Evolutionary conservation across 1,140 invertebrate genomes (phyloP), one percentile per base, ranked within the genome.

Genomic region (Diploscapter pachys): DNA sequence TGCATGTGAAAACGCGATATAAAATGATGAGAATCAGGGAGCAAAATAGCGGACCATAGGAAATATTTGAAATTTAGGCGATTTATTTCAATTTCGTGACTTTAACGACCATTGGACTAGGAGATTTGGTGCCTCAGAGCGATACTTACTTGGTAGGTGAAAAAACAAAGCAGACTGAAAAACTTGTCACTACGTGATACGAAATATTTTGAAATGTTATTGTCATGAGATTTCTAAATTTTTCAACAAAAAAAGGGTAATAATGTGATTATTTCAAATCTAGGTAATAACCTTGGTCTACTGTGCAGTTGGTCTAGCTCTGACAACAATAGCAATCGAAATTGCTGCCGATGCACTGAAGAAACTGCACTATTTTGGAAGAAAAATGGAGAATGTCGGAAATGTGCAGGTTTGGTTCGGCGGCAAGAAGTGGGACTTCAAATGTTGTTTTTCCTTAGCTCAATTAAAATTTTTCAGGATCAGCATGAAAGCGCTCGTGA

Each of bases 311-410:
- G 83, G 84, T 8, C 73, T 85, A 4, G 83, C 83, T 11, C 62
- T 85, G 8, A 85, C 83, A 0, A 85, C 84, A 57, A 85, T 85
- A 70, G 83, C 84, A 3, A 85, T 85, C 54, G 83, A 85, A 73
- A 86, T 85, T 59, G 83, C 83, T 4, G 85, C 84, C 11, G 83
- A 85, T 72, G 78, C 80, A 51, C 63, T 86, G 8, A 85, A 86
- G 63, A 84, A 85, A 55, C 57, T 85, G 52, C 83, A 85, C 75
- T 85, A 85, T 68, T 85, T 82, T 71, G 83, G 83, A 11, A 65
- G 84, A 5, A 85, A 85, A 69, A 86, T 85, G 50, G 83, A 86
- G 49, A 85, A 85, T 62, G 84, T 85, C 9, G 83, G 80, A 68
- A 80, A 80, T 65, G 83, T 85, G 1, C 72, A 76, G n/a, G 82